A percentile compares a stretch with the other conserved stretches of the same genome.
Evolutionary conservation across 35 echinoderm and acorn worm genomes (phyloP).

Genomic region (Diadema setosum): DNA sequence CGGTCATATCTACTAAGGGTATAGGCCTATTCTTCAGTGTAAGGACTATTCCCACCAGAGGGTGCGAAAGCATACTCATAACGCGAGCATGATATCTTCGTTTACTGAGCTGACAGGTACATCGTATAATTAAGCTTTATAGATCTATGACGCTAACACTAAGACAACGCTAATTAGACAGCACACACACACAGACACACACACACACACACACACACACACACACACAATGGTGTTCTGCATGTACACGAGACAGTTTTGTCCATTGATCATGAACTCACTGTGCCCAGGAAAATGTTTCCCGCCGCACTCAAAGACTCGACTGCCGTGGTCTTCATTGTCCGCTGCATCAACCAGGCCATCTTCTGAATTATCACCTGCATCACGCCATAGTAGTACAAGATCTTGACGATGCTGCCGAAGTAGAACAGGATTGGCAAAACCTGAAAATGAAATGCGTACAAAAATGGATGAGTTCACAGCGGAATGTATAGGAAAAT

Average conservation of each 20-base stretch:
- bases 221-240: neutral
- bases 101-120: too few relatives aligned
- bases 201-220: neutral
- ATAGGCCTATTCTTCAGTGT: too few relatives aligned
- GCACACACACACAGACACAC: neutral
- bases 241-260: too few relatives aligned
- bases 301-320: slow-evolving; percentile 72
- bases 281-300: slow-evolving; percentile 73
- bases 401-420: neutral
- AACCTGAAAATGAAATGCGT: neutral
- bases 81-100: too few relatives aligned
- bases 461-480: neutral
- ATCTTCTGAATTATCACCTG: slow-evolving; percentile 59
- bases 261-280: neutral
- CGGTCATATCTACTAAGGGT: too few relatives aligned
- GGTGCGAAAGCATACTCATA: too few relatives aligned
- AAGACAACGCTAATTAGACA: neutral
- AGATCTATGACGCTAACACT: neutral
- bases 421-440: slow-evolving; percentile 13
- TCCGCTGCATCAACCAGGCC: slow-evolving; percentile 73
- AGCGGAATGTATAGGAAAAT: neutral
- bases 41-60: too few relatives aligned
- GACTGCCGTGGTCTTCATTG: slow-evolving; percentile 62
- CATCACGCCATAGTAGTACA: slow-evolving; percentile 63
- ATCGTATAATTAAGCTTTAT: too few relatives aligned